phyloP scores from a whole-genome alignment of 2,797 vertebrate genomes.

The Ctenopoma kingsleyae region DNA sequence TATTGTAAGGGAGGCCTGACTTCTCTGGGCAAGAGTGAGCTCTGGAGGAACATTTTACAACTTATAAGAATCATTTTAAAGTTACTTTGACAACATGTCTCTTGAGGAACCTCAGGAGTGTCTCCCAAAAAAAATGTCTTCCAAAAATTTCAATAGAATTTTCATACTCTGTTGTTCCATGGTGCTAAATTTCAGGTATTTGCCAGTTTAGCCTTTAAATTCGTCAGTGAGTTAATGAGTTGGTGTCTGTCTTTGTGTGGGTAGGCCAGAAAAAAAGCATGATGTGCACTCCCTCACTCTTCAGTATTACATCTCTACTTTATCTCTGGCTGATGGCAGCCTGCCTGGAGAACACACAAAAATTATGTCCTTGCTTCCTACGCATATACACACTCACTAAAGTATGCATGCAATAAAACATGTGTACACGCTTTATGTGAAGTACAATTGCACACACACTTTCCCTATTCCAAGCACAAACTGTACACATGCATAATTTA shows the following conservation, averaged over 20 bases:
- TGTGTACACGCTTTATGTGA: not conserved
- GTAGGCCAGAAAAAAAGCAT: constrained; percentile 24
- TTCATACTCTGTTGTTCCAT: constrained; percentile 17
- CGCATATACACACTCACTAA: not conserved
- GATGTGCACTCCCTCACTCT: constrained; percentile 51
- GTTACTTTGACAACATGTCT: constrained; percentile 1
- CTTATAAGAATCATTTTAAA: constrained; percentile 17
- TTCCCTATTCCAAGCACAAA: constrained; percentile 11
- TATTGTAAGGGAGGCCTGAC: not conserved
- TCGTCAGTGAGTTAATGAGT: constrained; percentile 34
- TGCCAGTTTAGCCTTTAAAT: constrained; percentile 47
- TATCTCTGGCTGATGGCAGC: constrained; percentile 53
- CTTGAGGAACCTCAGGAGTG: not conserved
- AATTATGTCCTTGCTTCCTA: constrained; percentile 35
- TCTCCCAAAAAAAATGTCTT: not conserved
- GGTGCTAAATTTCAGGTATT: constrained; percentile 11
- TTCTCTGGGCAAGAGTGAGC: constrained; percentile 12
- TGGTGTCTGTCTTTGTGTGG: constrained; percentile 3
- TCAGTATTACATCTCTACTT: constrained; percentile 56
- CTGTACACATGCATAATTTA: constrained; percentile 41
- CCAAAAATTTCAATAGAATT: not conserved
- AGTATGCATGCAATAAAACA: constrained; percentile 12
- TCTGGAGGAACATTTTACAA: not conserved
- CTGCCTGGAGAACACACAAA: constrained; percentile 44
- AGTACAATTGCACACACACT: constrained; percentile 7